A percentile compares a stretch with the other conserved stretches of the same genome.
Conservation (phyloP, 2,113 vertebrate genomes). For the Cacatua alba region DNA sequence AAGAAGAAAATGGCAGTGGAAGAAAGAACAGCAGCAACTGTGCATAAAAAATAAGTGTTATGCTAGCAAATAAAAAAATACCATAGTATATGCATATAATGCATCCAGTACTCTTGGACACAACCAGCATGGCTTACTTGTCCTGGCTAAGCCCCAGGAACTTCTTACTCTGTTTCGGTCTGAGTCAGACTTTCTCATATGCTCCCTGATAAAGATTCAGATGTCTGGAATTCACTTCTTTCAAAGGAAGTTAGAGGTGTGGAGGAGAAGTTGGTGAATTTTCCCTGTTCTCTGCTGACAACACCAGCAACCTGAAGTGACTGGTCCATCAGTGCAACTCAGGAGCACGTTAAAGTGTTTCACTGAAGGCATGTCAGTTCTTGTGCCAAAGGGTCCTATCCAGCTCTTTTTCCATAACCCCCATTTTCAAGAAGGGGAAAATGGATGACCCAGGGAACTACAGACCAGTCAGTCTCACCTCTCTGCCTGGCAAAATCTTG, state of each 20-base stretch:
- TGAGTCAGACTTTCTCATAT: not conserved
- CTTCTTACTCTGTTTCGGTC: not conserved
- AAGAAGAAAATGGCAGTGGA: not conserved
- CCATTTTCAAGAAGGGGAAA: not conserved
- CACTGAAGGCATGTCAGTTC: not conserved
- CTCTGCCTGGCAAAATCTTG: not conserved
- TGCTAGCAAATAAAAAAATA: not conserved
- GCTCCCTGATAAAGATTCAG: not conserved
- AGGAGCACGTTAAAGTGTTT: not conserved
- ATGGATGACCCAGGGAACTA: not conserved
- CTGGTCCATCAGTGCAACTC: not conserved
- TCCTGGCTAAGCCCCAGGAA: not conserved
- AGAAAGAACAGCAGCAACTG: not conserved
- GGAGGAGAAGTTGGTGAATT: not conserved
- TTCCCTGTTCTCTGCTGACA: not conserved
- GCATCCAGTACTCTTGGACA: not conserved
- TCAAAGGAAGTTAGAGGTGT: not conserved
- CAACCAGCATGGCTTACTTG: not conserved
- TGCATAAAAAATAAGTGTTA: not conserved
- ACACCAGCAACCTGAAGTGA: not conserved
- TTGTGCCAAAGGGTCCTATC: not conserved
- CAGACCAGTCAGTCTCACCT: not conserved
- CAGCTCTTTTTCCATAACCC: not conserved
- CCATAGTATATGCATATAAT: not conserved
- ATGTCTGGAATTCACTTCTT: not conserved